A percentile compares a stretch with the other conserved stretches of the same genome.
Conservation (phyloP, 2,113 vertebrate species). For the Chionodraco myersi region DNA sequence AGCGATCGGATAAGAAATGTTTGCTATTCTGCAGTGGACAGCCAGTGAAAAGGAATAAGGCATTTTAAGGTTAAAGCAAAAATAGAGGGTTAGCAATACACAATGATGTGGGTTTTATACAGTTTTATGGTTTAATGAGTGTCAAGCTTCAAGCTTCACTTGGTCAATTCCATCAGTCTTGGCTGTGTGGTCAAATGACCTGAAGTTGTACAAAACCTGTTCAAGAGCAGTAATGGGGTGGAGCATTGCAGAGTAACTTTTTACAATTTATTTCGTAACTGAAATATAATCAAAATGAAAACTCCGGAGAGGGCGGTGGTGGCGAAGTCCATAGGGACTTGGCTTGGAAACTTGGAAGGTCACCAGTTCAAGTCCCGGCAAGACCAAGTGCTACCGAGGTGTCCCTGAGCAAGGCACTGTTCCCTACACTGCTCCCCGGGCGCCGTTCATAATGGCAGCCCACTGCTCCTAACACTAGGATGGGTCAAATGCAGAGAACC, state of each 20-base stretch:
- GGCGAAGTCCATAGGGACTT: too few species aligned
- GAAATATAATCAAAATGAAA: conserved; percentile 20
- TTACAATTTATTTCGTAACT: not conserved
- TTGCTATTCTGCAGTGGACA: conserved; percentile 23
- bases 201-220: conserved; percentile 1
- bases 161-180: not conserved
- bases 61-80: conserved; percentile 8
- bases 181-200: not conserved
- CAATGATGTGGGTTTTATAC: not conserved
- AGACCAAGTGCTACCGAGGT: too few species aligned
- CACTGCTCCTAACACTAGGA: too few species aligned
- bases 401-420: too few species aligned
- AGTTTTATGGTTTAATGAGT: not conserved
- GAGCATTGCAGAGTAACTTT: not conserved
- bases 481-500: too few species aligned
- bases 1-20: conserved; percentile 28
- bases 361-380: too few species aligned
- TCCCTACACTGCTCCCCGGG: too few species aligned
- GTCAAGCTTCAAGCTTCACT: not conserved
- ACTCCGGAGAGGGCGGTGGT: not conserved
- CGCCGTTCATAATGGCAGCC: too few species aligned
- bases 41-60: not conserved
- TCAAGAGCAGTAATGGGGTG: not conserved
- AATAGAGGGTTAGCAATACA: not conserved
- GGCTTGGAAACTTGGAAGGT: too few species aligned